Base-by-base conservation (phyloP, 2,888 invertebrate species). In the Cyrtodaria siliqua region DNA sequence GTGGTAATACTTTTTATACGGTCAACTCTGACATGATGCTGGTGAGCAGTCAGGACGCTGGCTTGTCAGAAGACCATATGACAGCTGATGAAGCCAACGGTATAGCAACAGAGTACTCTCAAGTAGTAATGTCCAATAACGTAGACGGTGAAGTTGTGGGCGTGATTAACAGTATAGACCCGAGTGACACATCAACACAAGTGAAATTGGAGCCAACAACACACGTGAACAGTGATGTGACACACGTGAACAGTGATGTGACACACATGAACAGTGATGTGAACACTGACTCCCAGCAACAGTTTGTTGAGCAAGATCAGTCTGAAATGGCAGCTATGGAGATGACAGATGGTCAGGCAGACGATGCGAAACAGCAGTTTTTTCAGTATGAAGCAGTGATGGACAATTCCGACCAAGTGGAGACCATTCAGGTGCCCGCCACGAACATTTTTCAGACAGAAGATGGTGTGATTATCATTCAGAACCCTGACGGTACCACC, bases 401-500 rank as follows among this genome's bases (percentile, higher is more conserved):
- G 26, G 18, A 42, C n/a, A 33, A 57, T 6, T 2, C 40, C n/a
- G 69, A 67, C 20, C 44, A 49, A 20, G 67, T 24, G 0, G 82
- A 74, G 14, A 68, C 64, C 14, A 59, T 71, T 24, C 79, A 79
- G 40, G 69, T 83, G 27, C 72, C 83, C 2, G 80, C 86, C 38
- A 82, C 88, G 3, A 88, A 82, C 27, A 87, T 91, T 6, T 90
- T 80, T 64, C 91, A 91, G 77, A 91, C 90, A 18, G 88, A 87
- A 24, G 91, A 91, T 61, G 92, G 92, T 14, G 75, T 87, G 9
- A 82, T 92, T 9, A 84, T 92, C 42, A 90, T 92, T 49, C 90
- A 91, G 72, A 91, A 90, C 61, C 86, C 89, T 12, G 91, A 92
- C 72, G 92, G 92, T 3, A 87, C 89, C 9, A 89, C 90, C 0